A percentile compares a stretch with the other conserved stretches of the same genome.
phyloP scores from a whole-genome alignment of 2,113 vertebrate genomes.

The Gopherus flavomarginatus region DNA sequence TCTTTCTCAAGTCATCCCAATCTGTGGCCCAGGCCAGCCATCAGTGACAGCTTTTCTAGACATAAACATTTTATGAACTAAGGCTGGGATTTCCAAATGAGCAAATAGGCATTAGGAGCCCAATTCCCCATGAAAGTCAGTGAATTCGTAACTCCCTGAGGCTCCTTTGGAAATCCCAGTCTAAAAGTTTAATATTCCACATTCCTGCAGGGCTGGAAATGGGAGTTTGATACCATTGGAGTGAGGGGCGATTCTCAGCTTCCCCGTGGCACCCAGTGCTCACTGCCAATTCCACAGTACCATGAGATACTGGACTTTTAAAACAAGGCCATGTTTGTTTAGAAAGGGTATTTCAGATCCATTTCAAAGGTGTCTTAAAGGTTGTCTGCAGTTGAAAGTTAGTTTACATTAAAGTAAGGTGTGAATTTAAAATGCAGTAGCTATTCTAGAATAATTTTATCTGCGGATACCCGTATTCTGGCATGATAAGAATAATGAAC shows the following conservation, averaged over 20 bases:
- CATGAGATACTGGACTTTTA: background rate
- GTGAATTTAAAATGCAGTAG: background rate
- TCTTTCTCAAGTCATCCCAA: background rate
- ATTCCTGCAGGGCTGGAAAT: background rate
- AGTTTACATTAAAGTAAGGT: background rate
- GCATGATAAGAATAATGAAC: no score
- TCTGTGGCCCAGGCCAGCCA: background rate
- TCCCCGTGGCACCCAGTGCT: background rate
- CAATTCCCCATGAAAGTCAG: background rate
- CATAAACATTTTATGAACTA: background rate
- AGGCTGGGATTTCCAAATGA: background rate
- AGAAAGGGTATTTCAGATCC: background rate
- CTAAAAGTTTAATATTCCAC: background rate
- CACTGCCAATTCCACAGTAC: background rate
- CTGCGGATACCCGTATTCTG: background rate
- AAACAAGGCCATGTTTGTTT: background rate
- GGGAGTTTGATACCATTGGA: background rate
- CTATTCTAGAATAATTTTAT: background rate
- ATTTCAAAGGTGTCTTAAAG: background rate
- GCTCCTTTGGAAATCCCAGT: background rate
- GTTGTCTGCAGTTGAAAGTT: background rate
- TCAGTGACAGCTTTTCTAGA: background rate
- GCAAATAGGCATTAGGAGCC: background rate
- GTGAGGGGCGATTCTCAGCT: background rate
- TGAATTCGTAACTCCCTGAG: background rate